Evolutionary conservation across 2,888 invertebrate genomes (phyloP).

Genomic region (Pristionchus exspectatus): DNA sequence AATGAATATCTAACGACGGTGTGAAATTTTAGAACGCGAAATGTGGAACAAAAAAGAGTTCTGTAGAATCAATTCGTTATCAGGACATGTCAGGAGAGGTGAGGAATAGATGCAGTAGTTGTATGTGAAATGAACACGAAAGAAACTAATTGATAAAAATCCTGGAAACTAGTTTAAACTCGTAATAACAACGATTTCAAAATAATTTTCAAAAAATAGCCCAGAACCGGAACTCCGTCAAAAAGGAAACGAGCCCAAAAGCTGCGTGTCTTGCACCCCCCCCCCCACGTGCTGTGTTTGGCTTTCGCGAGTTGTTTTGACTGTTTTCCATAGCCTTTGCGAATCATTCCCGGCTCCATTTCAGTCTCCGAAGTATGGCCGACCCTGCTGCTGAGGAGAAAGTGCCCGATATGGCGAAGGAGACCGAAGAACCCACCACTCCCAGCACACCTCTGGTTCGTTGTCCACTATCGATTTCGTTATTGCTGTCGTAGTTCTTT

Average conservation of each 20-base stretch:
- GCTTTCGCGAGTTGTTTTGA: conserved; percentile 14
- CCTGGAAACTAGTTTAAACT: background rate
- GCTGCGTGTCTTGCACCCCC: conserved; percentile 9
- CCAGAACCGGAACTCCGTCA: background rate
- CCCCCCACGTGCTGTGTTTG: conserved; percentile 51
- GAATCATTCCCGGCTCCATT: background rate
- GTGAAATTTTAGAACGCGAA: background rate
- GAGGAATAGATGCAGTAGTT: background rate
- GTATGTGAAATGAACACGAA: background rate
- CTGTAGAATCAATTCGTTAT: background rate
- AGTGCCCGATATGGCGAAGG: background rate
- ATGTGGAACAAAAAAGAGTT: background rate
- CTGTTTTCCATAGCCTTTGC: conserved; percentile 3
- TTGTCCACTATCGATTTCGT: background rate
- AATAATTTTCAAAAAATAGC: background rate
- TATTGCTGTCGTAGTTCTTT: background rate
- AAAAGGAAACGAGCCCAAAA: background rate
- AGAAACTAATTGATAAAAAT: background rate
- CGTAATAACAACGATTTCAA: background rate
- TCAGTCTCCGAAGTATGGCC: conserved; percentile 2
- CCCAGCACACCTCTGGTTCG: conserved; percentile 25
- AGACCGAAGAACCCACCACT: background rate
- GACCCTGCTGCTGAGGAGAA: conserved; percentile 24
- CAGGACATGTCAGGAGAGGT: background rate
- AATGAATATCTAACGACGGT: background rate